Percentiles rank a stretch among this genome's conserved stretches.
These are phyloP conservation scores for Zygothrica quintamaculata DNA, from an alignment of 2,888 invertebrate species.

Conservation along the genomic window DNA sequence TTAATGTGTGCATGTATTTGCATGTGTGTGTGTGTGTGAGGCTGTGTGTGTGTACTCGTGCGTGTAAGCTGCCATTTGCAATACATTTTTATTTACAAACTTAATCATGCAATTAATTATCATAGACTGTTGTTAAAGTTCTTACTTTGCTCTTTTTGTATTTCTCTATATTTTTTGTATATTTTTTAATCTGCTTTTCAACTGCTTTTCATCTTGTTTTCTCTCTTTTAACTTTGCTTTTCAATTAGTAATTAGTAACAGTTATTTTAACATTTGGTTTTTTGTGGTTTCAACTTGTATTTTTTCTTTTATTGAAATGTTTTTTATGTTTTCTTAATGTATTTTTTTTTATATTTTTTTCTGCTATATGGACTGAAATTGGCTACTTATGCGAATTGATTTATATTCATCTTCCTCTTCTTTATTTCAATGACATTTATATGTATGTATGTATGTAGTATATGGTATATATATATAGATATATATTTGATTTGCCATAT, in stretches of 20 bases:
- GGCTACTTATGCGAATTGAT: slow-evolving; percentile 72
- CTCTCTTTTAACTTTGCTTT: slow-evolving; percentile 33
- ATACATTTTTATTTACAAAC: slow-evolving; percentile 77
- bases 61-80: slow-evolving; percentile 74
- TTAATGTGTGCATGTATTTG: slow-evolving; percentile 22
- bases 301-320: slow-evolving; percentile 18
- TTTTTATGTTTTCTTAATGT: slow-evolving; percentile 16
- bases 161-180: slow-evolving; percentile 5
- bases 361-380: slow-evolving; percentile 70
- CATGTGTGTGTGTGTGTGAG: slow-evolving; percentile 14
- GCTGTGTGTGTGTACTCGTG: too few relatives aligned
- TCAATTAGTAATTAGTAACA: slow-evolving; percentile 72
- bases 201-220: slow-evolving; percentile 9
- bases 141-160: slow-evolving; percentile 36
- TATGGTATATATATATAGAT: too few relatives aligned
- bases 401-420: too few relatives aligned
- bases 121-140: slow-evolving; percentile 17
- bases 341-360: slow-evolving; percentile 17
- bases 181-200: too few relatives aligned
- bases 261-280: slow-evolving; percentile 60
- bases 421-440: slow-evolving; percentile 19
- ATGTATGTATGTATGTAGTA: slow-evolving; percentile 18
- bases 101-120: slow-evolving; percentile 74
- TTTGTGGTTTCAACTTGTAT: slow-evolving; percentile 8
- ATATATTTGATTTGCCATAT: too few relatives aligned